Conservation (phyloP, 1,140 invertebrate species). For the Caerostris darwini region DNA sequence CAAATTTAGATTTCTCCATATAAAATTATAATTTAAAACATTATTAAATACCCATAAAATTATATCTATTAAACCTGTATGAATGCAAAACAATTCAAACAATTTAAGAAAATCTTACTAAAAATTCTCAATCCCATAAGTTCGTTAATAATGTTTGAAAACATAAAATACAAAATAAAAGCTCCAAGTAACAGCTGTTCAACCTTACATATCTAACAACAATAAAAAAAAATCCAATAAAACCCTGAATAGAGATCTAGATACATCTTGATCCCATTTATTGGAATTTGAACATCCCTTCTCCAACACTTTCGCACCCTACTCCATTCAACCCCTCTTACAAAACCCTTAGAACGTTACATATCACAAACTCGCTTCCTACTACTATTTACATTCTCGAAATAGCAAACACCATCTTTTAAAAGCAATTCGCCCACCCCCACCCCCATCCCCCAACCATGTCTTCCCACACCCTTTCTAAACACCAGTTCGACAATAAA, state of each 20-base stretch:
- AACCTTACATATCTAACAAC: too few species aligned
- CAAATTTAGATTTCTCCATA: too few species aligned
- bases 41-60: too few species aligned
- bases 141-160: too few species aligned
- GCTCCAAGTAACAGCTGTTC: too few species aligned
- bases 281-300: background rate
- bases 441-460: background rate
- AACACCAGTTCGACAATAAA: slow-evolving; percentile 55
- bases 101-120: too few species aligned
- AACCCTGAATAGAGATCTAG: background rate
- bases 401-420: slow-evolving; percentile 45
- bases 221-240: background rate
- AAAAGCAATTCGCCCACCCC: slow-evolving; percentile 51
- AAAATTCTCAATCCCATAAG: too few species aligned
- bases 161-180: too few species aligned
- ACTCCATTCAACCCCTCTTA: background rate
- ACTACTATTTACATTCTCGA: slow-evolving; percentile 28
- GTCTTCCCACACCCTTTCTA: background rate
- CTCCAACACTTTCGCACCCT: slow-evolving; percentile 17
- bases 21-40: too few species aligned
- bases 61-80: too few species aligned
- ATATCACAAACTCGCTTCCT: slow-evolving; percentile 30
- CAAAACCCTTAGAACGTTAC: slow-evolving; percentile 19
- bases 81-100: too few species aligned
- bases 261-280: background rate